Conservation (phyloP, 2,113 vertebrate species). For the Xerus inauris region DNA sequence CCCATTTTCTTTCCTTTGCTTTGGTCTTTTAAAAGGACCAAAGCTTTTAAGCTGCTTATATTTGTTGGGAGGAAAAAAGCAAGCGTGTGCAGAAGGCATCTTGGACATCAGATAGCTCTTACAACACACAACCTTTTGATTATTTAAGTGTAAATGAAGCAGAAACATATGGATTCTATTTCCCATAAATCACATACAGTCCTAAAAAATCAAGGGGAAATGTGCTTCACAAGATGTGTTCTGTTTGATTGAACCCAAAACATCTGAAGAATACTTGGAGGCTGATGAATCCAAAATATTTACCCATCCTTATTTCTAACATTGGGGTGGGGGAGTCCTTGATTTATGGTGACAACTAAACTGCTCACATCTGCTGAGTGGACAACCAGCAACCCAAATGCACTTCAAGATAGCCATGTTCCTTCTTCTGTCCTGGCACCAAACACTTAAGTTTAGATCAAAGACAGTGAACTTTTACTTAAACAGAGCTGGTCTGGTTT, state of each 20-base stretch:
- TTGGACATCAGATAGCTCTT: slow-evolving; percentile 69
- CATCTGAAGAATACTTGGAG: slow-evolving; percentile 72
- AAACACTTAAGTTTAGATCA: slow-evolving; percentile 11
- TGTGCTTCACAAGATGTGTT: slow-evolving; percentile 17
- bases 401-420: slow-evolving; percentile 20
- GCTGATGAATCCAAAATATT: slow-evolving; percentile 73
- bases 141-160: slow-evolving; percentile 73
- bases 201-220: slow-evolving; percentile 44
- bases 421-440: not conserved
- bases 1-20: not conserved
- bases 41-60: not conserved
- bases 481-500: not conserved
- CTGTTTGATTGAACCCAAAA: slow-evolving; percentile 67
- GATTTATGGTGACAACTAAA: slow-evolving; percentile 57
- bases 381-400: not conserved
- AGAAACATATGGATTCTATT: slow-evolving; percentile 80
- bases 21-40: not conserved
- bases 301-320: slow-evolving; percentile 73
- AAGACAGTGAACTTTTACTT: not conserved
- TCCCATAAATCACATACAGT: slow-evolving; percentile 61
- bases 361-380: slow-evolving; percentile 57
- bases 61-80: not conserved
- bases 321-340: not conserved
- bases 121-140: slow-evolving; percentile 70
- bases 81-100: slow-evolving; percentile 11